These are phyloP conservation scores for Hydrozoanthus gracilis DNA, from an alignment of 92 coral and sea anemone species.

Conservation along the genomic window DNA sequence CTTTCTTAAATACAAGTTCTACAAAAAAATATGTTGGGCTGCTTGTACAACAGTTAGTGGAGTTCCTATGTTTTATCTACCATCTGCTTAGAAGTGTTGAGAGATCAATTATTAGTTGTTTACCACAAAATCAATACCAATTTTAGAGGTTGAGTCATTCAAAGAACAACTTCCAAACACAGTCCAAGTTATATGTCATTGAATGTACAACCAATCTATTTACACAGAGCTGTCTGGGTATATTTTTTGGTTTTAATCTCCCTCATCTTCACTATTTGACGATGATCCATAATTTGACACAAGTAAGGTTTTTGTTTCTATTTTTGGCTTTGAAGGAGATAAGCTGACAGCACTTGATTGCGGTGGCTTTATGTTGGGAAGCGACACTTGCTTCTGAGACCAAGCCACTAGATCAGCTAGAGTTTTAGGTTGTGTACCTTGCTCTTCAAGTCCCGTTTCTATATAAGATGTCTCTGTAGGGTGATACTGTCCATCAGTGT, in stretches of 20 bases:
- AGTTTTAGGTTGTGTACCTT: conserved; percentile 71
- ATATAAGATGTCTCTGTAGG: background rate
- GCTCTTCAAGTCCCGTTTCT: conserved; percentile 11
- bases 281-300: conserved; percentile 82
- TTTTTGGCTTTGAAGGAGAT: background rate
- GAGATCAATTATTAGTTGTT: too few relatives aligned
- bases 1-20: too few relatives aligned
- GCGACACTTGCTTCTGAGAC: conserved; percentile 78
- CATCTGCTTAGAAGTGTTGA: too few relatives aligned
- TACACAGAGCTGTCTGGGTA: too few relatives aligned
- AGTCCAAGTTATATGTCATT: too few relatives aligned
- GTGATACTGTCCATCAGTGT: conserved; percentile 76
- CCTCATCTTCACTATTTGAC: conserved; percentile 72
- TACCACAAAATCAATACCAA: too few relatives aligned
- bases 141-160: too few relatives aligned
- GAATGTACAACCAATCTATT: too few relatives aligned
- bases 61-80: too few relatives aligned
- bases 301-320: conserved; percentile 46
- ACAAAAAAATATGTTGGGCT: too few relatives aligned
- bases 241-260: background rate
- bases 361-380: background rate
- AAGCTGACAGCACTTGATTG: background rate
- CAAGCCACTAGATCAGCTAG: conserved; percentile 81
- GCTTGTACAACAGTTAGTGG: too few relatives aligned
- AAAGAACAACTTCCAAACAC: too few relatives aligned